Evolutionary conservation across 2,113 vertebrate genomes (phyloP).

Genomic region (Ageneiosus marmoratus): DNA sequence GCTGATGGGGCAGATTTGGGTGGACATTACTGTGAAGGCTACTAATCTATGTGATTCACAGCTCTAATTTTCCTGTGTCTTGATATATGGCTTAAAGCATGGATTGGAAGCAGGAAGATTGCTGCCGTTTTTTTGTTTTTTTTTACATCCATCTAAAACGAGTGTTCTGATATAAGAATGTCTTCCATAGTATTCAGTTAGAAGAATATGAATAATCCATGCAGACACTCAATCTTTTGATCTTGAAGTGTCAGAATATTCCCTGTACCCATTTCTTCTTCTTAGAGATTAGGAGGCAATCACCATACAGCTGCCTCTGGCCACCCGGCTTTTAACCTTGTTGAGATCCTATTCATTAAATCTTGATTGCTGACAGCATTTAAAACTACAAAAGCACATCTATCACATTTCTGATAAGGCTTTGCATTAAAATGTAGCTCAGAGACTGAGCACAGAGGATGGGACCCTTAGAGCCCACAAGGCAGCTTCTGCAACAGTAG

Average conservation of each 20-base stretch:
- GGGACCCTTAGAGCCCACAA: background rate
- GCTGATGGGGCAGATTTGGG: background rate
- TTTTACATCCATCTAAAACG: background rate
- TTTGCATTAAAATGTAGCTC: background rate
- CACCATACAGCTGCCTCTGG: constrained; percentile 13
- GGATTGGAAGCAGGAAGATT: background rate
- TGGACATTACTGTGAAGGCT: background rate
- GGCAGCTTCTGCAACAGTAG: background rate
- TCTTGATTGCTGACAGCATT: constrained; percentile 18
- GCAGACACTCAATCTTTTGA: constrained; percentile 45
- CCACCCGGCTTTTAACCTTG: constrained; percentile 35
- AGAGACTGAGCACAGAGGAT: background rate
- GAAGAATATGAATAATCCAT: constrained; percentile 36
- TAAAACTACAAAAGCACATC: constrained; percentile 15
- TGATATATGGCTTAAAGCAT: constrained; percentile 8
- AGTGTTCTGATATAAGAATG: constrained; percentile 24
- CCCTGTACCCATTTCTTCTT: constrained; percentile 32
- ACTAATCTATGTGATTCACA: background rate
- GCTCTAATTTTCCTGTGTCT: constrained; percentile 17
- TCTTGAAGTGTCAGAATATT: constrained; percentile 38
- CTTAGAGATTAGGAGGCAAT: constrained; percentile 44
- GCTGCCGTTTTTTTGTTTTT: background rate
- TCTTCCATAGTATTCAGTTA: constrained; percentile 19
- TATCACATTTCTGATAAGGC: constrained; percentile 17
- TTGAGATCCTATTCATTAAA: constrained; percentile 31